Conservation (phyloP, 1,140 invertebrate species). For the Orius insidiosus region DNA sequence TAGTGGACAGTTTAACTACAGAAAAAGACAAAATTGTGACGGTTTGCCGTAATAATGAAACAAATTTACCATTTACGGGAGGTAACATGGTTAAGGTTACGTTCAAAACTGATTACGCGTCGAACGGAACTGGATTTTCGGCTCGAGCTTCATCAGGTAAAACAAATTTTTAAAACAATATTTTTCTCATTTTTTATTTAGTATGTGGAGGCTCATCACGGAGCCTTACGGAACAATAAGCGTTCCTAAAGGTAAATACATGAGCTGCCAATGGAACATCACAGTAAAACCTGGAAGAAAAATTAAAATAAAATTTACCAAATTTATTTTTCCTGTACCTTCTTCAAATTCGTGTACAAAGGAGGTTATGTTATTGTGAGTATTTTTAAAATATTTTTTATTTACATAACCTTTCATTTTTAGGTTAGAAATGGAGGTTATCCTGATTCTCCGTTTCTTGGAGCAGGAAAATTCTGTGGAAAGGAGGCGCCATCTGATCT, state of each 20-base stretch:
- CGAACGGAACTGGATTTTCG: constrained; percentile 39
- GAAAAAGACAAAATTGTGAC: constrained; percentile 31
- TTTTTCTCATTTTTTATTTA: constrained; percentile 21
- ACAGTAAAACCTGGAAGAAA: constrained; percentile 48
- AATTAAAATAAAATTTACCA: constrained; percentile 41
- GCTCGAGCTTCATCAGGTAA: constrained; percentile 29
- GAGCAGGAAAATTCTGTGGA: constrained; percentile 55
- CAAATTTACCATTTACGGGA: constrained; percentile 21
- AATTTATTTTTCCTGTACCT: constrained; percentile 35
- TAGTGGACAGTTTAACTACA: constrained; percentile 20
- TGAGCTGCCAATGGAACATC: constrained; percentile 49
- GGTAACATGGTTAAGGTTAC: constrained; percentile 35
- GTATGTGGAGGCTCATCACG: constrained; percentile 38
- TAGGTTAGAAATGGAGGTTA: constrained; percentile 55
- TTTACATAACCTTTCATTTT: no score
- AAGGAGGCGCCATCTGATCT: constrained; percentile 29
- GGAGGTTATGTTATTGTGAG: neutral
- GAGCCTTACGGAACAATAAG: constrained; percentile 28
- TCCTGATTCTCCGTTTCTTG: constrained; percentile 50
- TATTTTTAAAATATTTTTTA: no score
- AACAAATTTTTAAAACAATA: constrained; percentile 4
- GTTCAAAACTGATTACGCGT: constrained; percentile 31
- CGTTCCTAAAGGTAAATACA: constrained; percentile 3
- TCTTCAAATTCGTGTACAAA: constrained; percentile 4
- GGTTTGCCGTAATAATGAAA: constrained; percentile 33